Percentiles rank a stretch among this genome's conserved stretches.
These are phyloP conservation scores for Rhegmatorhina hoffmannsi DNA, from an alignment of 2,113 vertebrate genomes.

Conservation along the genomic window DNA sequence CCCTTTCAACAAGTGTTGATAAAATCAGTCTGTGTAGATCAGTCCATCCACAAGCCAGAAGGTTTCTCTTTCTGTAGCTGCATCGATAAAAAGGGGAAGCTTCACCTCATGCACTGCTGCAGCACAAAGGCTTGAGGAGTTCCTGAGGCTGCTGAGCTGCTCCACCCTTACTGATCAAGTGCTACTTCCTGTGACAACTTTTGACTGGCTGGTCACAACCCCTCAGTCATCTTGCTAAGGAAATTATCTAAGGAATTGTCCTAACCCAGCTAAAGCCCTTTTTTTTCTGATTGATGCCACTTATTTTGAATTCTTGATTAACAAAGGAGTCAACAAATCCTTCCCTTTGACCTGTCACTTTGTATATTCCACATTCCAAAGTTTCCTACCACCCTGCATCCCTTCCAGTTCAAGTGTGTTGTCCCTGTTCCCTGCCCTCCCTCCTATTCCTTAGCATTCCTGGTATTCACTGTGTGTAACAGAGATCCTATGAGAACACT, in stretches of 20 bases:
- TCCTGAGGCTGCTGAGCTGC: not conserved
- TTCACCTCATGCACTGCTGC: not conserved
- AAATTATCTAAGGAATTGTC: not conserved
- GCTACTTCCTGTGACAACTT: not conserved
- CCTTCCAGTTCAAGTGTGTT: rapidly evolving
- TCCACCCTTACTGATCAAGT: not conserved
- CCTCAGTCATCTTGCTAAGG: not conserved
- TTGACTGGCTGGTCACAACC: not conserved
- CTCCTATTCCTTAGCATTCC: not conserved
- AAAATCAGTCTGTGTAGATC: not conserved
- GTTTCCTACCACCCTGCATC: not conserved
- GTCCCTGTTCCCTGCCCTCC: not conserved
- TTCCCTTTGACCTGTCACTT: not conserved
- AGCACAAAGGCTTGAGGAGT: not conserved
- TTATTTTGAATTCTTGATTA: not conserved
- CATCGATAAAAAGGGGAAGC: not conserved
- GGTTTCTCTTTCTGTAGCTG: not conserved
- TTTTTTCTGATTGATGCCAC: not conserved
- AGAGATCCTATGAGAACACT: not conserved
- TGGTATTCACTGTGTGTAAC: not conserved
- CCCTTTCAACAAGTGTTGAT: not conserved
- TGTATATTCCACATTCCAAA: not conserved
- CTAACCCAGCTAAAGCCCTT: not conserved
- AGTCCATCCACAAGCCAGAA: not conserved
- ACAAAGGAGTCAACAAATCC: not conserved